A percentile compares a stretch with the other conserved stretches of the same genome.
Conservation (phyloP, 1,140 invertebrate genomes). For the Propsilocerus akamusi region DNA sequence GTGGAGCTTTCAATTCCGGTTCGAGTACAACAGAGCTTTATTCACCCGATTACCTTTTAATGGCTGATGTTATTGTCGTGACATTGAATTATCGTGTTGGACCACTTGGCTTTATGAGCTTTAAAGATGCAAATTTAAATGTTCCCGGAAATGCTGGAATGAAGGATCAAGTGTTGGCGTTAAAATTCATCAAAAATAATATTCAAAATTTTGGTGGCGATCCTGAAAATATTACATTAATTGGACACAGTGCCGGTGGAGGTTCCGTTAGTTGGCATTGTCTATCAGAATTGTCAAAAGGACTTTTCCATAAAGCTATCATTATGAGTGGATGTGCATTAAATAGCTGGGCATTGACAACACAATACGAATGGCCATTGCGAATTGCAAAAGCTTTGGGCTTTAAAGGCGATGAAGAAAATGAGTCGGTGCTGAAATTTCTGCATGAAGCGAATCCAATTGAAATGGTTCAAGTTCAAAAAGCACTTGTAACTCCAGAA, state of each 20-base stretch:
- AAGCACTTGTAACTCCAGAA: not conserved
- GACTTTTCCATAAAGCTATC: constrained; percentile 22
- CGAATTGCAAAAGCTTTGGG: constrained; percentile 19
- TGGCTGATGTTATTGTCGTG: constrained; percentile 30
- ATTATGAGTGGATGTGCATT: constrained; percentile 23
- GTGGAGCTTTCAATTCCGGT: constrained; percentile 14
- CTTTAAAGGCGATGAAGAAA: constrained; percentile 14
- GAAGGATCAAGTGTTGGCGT: constrained; percentile 36
- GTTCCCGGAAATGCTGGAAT: constrained; percentile 36
- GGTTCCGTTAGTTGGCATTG: constrained; percentile 26
- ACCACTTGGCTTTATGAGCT: constrained; percentile 25
- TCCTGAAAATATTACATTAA: constrained; percentile 45
- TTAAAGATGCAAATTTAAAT: constrained; percentile 22
- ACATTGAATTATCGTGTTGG: constrained; percentile 35
- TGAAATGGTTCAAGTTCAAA: not conserved
- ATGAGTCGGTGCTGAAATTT: constrained; percentile 12
- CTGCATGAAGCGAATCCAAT: constrained; percentile 12
- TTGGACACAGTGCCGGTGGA: constrained; percentile 36
- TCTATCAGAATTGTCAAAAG: not conserved
- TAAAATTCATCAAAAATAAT: constrained; percentile 31
- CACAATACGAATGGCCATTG: constrained; percentile 18
- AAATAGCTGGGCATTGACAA: constrained; percentile 17
- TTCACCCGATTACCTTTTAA: constrained; percentile 25
- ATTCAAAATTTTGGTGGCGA: constrained; percentile 47
- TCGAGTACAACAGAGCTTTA: not conserved